Evolutionary conservation across 2,113 vertebrate genomes (phyloP).

Genomic region (Cavia porcellus): DNA sequence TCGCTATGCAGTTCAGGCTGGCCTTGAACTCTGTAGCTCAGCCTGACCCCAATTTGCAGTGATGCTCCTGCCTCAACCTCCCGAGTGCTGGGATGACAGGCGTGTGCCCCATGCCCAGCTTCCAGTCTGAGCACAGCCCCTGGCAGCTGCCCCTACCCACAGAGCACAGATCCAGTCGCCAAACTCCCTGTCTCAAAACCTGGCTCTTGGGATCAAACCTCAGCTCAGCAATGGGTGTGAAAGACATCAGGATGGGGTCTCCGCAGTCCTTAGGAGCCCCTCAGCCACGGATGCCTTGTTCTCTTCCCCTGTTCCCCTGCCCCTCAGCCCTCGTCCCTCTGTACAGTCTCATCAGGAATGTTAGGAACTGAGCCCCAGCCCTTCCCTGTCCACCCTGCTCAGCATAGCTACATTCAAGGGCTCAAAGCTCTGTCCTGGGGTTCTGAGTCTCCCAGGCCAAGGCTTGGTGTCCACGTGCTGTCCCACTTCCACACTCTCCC

Average conservation of each 20-base stretch:
- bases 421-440: neutral
- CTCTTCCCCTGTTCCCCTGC: neutral
- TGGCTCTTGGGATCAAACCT: neutral
- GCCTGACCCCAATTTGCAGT: too few species aligned
- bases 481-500: neutral
- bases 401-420: neutral
- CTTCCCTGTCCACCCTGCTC: neutral
- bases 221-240: neutral
- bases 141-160: neutral
- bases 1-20: too few species aligned
- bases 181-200: neutral
- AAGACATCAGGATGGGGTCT: accelerated
- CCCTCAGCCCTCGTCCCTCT: neutral
- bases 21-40: too few species aligned
- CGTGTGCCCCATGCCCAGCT: too few species aligned
- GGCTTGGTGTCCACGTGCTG: neutral
- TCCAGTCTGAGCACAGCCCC: accelerated
- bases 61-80: too few species aligned
- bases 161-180: neutral
- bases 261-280: neutral
- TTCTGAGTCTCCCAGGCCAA: neutral
- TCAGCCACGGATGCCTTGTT: neutral
- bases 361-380: neutral
- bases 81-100: too few species aligned
- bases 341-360: neutral